These are phyloP conservation scores for Callaeas wilsoni DNA, from an alignment of 2,113 vertebrate genomes.

Conservation along the genomic window DNA sequence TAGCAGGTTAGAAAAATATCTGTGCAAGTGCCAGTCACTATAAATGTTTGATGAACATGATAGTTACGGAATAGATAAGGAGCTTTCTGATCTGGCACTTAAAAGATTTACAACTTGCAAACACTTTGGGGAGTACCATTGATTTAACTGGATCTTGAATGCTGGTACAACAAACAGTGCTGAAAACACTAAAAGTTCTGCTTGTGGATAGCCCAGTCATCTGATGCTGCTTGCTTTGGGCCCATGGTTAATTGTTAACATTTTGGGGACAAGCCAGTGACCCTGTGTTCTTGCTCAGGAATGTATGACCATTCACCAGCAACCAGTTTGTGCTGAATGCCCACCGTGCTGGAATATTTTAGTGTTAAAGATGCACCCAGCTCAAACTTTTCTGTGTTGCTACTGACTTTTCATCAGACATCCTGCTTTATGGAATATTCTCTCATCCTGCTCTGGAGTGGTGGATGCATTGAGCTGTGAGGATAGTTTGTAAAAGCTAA, in stretches of 20 bases:
- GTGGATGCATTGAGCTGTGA: not conserved
- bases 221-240: not conserved
- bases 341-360: not conserved
- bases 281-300: constrained; percentile 8
- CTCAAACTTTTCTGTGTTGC: not conserved
- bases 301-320: not conserved
- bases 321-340: not conserved
- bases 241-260: constrained; percentile 34
- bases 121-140: not conserved
- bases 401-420: not conserved
- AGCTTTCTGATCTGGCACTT: constrained; percentile 17
- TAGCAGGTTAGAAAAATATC: not conserved
- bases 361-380: not conserved
- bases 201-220: not conserved
- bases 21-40: not conserved
- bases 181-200: not conserved
- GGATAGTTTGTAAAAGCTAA: not conserved
- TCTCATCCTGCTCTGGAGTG: not conserved
- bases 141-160: not conserved
- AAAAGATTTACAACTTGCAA: not conserved
- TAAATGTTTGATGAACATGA: not conserved
- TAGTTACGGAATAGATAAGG: not conserved
- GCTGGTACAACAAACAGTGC: not conserved
- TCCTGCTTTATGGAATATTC: not conserved
- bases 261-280: not conserved